Evolutionary conservation across 2,888 invertebrate genomes (phyloP).

Genomic region (Torymus tubicola): DNA sequence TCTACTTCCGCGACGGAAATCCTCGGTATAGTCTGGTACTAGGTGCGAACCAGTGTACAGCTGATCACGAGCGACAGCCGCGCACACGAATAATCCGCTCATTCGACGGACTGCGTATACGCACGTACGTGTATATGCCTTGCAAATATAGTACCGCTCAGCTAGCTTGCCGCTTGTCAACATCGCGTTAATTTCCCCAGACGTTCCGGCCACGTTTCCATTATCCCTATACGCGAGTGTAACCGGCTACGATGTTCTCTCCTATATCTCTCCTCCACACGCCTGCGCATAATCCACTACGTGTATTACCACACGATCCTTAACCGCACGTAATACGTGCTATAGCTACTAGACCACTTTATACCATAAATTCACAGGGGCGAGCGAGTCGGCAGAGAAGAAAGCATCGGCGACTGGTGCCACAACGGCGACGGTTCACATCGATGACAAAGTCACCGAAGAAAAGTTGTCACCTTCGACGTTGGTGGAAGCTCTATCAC

Average conservation of each 20-base stretch:
- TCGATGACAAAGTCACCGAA: background rate
- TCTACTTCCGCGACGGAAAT: too few species aligned
- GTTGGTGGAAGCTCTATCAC: too few species aligned
- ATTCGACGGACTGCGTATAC: background rate
- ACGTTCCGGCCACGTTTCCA: slow-evolving; percentile 1
- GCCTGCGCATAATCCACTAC: too few species aligned
- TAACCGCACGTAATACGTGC: too few species aligned
- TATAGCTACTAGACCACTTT: too few species aligned
- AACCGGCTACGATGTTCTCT: too few species aligned
- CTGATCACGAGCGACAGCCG: background rate
- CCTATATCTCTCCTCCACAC: too few species aligned
- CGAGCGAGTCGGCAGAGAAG: background rate
- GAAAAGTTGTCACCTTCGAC: too few species aligned
- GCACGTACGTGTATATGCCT: too few species aligned
- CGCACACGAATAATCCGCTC: slow-evolving; percentile 28
- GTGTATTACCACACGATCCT: too few species aligned
- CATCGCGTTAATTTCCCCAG: slow-evolving; percentile 41
- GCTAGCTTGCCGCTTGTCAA: slow-evolving; percentile 5
- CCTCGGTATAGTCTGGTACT: too few species aligned
- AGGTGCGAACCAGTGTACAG: background rate
- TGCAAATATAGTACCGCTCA: background rate
- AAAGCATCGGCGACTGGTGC: background rate
- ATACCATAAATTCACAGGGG: background rate
- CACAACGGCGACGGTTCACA: background rate
- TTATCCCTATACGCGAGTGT: too few species aligned